Evolutionary conservation across 2,113 vertebrate species (phyloP).

Genomic region (Toxostoma redivivum): DNA sequence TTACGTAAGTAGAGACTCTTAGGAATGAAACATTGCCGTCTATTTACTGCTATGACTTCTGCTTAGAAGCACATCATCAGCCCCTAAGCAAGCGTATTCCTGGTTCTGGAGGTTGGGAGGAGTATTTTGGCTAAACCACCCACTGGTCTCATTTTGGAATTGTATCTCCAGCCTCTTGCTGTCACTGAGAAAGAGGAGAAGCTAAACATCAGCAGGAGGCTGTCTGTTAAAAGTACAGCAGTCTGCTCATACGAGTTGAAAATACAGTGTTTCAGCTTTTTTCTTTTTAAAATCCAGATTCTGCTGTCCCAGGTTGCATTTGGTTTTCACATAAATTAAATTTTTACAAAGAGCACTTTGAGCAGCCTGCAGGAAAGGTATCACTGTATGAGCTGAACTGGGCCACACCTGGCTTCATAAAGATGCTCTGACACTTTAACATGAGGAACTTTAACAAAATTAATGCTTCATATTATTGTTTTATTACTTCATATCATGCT

Average conservation of each 20-base stretch:
- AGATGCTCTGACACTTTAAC: background rate
- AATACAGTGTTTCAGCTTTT: background rate
- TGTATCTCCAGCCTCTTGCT: background rate
- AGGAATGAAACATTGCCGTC: background rate
- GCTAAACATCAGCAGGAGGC: background rate
- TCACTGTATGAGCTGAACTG: fast-evolving
- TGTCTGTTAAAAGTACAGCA: background rate
- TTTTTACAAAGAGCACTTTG: background rate
- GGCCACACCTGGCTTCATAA: background rate
- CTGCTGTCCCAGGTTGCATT: background rate
- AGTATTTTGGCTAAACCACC: background rate
- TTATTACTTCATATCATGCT: background rate
- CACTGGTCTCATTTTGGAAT: background rate
- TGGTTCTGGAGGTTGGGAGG: background rate
- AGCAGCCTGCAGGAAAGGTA: background rate
- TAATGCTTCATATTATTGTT: background rate
- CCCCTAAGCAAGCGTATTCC: fast-evolving
- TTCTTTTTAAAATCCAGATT: background rate
- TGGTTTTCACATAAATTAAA: background rate
- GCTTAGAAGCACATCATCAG: no score
- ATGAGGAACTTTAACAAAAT: background rate
- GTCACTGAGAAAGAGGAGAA: background rate
- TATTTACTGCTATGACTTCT: background rate
- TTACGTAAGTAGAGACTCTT: background rate
- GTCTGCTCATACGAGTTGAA: background rate